Percentiles rank a stretch among this genome's conserved stretches.
phyloP scores from a whole-genome alignment of 2,797 vertebrate species.

The Etheostoma perlongum region DNA sequence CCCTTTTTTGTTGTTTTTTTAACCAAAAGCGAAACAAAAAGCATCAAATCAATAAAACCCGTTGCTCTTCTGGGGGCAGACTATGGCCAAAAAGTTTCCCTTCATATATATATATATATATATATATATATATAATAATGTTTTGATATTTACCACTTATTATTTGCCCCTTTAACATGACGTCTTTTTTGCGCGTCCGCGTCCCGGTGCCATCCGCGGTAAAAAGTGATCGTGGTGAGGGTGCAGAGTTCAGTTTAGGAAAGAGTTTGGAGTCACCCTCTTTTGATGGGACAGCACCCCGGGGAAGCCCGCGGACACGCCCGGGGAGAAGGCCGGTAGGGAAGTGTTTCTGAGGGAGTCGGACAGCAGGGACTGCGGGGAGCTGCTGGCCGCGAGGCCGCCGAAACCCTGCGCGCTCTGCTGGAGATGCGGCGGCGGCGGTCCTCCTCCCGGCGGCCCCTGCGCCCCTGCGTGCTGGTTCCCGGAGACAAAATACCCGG shows the following conservation, averaged over 20 bases:
- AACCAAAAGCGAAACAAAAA: constrained; percentile 32
- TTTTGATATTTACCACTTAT: constrained; percentile 62
- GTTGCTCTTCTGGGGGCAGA: constrained; percentile 51
- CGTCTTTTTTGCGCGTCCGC: constrained; percentile 50
- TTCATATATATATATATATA: constrained; percentile 20
- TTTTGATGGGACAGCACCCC: constrained; percentile 82
- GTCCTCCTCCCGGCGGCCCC: constrained; percentile 61
- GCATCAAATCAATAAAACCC: constrained; percentile 30
- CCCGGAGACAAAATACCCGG: constrained; percentile 84
- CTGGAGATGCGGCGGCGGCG: constrained; percentile 68
- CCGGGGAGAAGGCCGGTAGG: constrained; percentile 77
- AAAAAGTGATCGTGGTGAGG: not conserved
- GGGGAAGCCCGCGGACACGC: constrained; percentile 74
- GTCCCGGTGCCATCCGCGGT: constrained; percentile 36
- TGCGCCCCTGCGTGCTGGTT: constrained; percentile 66
- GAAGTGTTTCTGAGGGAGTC: constrained; percentile 82
- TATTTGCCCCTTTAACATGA: constrained; percentile 52
- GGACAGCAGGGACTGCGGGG: constrained; percentile 77
- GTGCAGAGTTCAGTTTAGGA: constrained; percentile 79
- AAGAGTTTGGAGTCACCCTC: constrained; percentile 80
- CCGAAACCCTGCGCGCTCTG: constrained; percentile 74
- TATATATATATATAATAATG: constrained; percentile 6
- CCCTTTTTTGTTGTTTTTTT: constrained; percentile 62
- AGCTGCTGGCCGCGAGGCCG: constrained; percentile 57
- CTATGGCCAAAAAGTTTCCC: constrained; percentile 58